Evolutionary conservation across 2,113 vertebrate species (phyloP).

Genomic region (Cyrtonyx montezumae): DNA sequence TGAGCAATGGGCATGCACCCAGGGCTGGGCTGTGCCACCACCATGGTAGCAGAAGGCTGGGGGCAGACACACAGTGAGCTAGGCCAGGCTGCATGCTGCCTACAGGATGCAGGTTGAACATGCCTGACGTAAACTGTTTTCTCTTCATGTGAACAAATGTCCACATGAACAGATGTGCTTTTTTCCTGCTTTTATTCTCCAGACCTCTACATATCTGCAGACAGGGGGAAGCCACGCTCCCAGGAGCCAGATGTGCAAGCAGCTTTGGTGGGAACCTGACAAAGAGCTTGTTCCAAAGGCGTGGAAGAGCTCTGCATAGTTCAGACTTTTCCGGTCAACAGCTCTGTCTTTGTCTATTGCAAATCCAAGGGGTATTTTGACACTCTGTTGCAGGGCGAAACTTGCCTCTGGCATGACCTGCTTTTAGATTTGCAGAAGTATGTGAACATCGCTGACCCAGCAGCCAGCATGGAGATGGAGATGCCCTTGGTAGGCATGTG

Average conservation of each 20-base stretch:
- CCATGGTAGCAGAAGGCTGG: too few species aligned
- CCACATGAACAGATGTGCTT: background rate
- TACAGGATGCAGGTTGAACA: too few species aligned
- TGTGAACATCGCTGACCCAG: background rate
- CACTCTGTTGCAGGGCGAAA: background rate
- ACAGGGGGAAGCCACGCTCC: background rate
- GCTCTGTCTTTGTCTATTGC: background rate
- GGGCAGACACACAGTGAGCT: too few species aligned
- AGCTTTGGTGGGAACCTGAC: background rate
- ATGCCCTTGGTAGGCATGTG: background rate
- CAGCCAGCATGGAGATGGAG: accelerated
- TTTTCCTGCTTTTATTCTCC: background rate
- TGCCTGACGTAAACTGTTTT: background rate
- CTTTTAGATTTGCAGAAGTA: background rate
- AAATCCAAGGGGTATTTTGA: background rate
- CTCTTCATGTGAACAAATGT: accelerated
- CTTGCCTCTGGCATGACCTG: background rate
- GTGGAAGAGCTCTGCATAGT: background rate
- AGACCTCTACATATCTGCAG: background rate
- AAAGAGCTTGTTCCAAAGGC: background rate
- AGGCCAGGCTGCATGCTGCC: too few species aligned
- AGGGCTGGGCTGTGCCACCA: too few species aligned
- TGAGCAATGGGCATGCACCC: too few species aligned
- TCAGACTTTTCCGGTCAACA: background rate
- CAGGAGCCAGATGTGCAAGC: background rate